Conservation (phyloP, 1,140 invertebrate genomes). For the Physella acuta region DNA sequence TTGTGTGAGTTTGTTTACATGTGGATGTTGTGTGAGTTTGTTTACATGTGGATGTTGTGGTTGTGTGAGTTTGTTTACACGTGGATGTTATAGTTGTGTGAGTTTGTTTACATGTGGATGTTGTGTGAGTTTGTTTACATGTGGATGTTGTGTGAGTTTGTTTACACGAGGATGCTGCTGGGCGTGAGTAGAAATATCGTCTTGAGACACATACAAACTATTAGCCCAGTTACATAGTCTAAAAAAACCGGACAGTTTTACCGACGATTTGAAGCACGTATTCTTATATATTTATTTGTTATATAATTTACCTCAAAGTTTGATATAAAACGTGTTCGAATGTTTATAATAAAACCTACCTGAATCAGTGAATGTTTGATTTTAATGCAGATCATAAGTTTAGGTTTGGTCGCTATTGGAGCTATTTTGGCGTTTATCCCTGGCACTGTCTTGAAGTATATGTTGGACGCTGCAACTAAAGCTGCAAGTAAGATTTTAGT, state of each 20-base stretch:
- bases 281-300: no score
- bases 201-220: background rate
- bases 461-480: background rate
- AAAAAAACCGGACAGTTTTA: background rate
- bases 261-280: no score
- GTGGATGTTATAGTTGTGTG: background rate
- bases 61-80: background rate
- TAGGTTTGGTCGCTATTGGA: background rate
- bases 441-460: background rate
- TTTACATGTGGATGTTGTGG: background rate
- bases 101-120: background rate
- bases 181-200: background rate
- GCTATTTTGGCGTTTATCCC: slow-evolving; percentile 7
- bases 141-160: background rate
- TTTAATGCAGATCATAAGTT: background rate
- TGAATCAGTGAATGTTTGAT: background rate
- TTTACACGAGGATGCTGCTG: background rate
- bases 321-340: background rate
- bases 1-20: background rate
- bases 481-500: background rate
- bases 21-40: no score
- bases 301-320: no score
- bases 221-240: background rate
- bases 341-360: background rate
- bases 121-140: background rate